Evolutionary conservation across 1,140 invertebrate genomes (phyloP), one percentile per base, ranked within the genome.

Genomic region (Galendromus occidentalis): DNA sequence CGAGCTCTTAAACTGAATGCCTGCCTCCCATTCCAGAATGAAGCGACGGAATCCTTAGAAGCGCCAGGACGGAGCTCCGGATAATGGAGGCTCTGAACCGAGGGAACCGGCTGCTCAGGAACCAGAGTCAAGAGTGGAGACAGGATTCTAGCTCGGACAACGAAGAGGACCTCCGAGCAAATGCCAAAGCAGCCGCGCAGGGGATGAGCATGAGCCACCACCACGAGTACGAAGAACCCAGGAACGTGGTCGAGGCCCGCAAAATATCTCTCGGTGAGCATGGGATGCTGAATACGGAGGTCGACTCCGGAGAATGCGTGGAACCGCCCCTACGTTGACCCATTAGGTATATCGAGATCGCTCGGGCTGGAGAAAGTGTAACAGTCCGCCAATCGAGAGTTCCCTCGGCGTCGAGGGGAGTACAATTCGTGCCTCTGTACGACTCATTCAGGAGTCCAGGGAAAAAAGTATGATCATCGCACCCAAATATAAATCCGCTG

Each of bases 111-210:
- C 33, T 59, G 51, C 51, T 59, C 33, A 25, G 51, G 25, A 59
- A 59, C 51, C 51, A 33, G 14, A 59, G 51, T 33, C 51, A 59
- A 22, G 51, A 59, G 33, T 59, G 51, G 51, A 25, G 14, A 25
- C 51, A 59, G 22, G 51, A 59, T 25, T 59, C 51, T 14, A 59
- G 51, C 22, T 59, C 51, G 51, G 51, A 59, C 51, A 59, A 59
- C 51, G 51, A 59, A 33, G 51, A 59, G 14, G 51, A 59, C 51
- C 51, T 59, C 25, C 51, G 12, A 25, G 51, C 51, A 14, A 59
- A 59, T 33, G 51, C 51, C 51, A 59, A 59, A 33, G 51, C 51
- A 33, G 51, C 51, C 14, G 51, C 33, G 25, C 51, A 59, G 25
- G 33, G 22, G 25, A 59, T 59, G 51, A 59, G 33, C 51, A 25